Evolutionary conservation across 92 coral and sea anemone genomes (phyloP).

Genomic region (Phenganax stokvisi): DNA sequence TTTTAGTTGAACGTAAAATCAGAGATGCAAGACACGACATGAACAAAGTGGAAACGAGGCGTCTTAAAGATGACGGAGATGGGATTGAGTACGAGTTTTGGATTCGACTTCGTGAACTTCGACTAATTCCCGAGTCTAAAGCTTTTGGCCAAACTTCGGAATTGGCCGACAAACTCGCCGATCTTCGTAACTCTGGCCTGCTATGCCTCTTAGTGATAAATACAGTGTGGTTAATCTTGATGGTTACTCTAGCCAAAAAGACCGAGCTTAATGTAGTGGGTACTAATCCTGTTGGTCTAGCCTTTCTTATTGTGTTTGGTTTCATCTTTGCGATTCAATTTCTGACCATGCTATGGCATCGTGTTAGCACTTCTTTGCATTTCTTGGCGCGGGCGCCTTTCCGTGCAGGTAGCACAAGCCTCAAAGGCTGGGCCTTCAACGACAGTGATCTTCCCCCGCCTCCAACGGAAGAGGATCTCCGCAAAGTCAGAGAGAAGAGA

Average conservation of each 20-base stretch:
- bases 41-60: constrained; percentile 47
- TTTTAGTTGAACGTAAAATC: constrained; percentile 72
- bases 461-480: constrained; percentile 58
- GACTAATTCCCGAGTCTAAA: constrained; percentile 87
- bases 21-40: constrained; percentile 65
- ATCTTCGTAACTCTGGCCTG: constrained; percentile 68
- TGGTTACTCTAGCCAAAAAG: constrained; percentile 46
- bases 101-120: constrained; percentile 69
- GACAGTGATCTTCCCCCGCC: constrained; percentile 61
- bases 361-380: constrained; percentile 66
- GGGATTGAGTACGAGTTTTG: constrained; percentile 70
- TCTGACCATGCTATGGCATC: constrained; percentile 79
- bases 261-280: constrained; percentile 50
- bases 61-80: constrained; percentile 56
- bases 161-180: constrained; percentile 79
- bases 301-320: constrained; percentile 70
- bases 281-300: constrained; percentile 71
- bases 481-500: constrained; percentile 52
- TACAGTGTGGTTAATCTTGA: constrained; percentile 69
- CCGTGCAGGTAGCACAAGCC: constrained; percentile 65
- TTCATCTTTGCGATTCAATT: constrained; percentile 64
- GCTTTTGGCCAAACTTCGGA: constrained; percentile 80
- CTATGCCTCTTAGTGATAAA: constrained; percentile 59
- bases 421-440: constrained; percentile 62
- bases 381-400: constrained; percentile 94